Percentiles rank a stretch among this genome's conserved stretches.
phyloP scores from a whole-genome alignment of 2,797 vertebrate species.

The Coracias cyanogaster region DNA sequence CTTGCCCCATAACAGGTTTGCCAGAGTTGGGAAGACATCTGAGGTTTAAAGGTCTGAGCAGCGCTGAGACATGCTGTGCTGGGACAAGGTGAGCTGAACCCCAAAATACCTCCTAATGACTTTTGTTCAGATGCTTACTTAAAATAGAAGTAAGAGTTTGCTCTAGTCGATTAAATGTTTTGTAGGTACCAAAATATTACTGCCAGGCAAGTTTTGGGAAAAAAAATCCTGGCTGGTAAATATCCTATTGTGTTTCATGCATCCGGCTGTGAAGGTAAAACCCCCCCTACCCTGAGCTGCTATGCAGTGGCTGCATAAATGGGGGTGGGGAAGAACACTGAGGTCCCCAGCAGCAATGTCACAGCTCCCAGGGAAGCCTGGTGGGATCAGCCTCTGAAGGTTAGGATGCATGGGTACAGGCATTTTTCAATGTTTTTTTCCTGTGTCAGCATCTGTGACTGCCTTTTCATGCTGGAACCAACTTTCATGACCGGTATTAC shows the following conservation, averaged over 20 bases:
- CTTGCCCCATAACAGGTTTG: not conserved
- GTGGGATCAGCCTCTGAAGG: not conserved
- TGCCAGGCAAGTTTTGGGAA: not conserved
- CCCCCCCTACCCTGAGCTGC: not conserved
- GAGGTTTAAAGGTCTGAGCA: not conserved
- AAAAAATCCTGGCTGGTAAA: not conserved
- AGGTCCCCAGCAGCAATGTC: not conserved
- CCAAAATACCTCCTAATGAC: not conserved
- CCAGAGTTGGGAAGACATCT: not conserved
- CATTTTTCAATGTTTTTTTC: not conserved
- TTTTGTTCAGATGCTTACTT: not conserved
- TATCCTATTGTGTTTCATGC: not conserved
- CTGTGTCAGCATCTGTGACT: not conserved
- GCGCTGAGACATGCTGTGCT: not conserved
- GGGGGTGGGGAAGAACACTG: not conserved
- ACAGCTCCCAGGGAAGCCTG: not conserved
- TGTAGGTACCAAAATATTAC: not conserved
- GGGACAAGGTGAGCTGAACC: not conserved
- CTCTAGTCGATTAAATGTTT: not conserved
- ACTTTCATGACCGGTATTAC: not conserved
- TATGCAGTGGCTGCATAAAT: not conserved
- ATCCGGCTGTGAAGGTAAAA: accelerated
- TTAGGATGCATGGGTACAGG: not conserved
- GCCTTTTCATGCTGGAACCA: not conserved
- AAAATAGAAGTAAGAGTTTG: not conserved